Evolutionary conservation across 2,888 invertebrate species (phyloP), one percentile per base, ranked within the genome.

Genomic region (Ochropleura plecta): DNA sequence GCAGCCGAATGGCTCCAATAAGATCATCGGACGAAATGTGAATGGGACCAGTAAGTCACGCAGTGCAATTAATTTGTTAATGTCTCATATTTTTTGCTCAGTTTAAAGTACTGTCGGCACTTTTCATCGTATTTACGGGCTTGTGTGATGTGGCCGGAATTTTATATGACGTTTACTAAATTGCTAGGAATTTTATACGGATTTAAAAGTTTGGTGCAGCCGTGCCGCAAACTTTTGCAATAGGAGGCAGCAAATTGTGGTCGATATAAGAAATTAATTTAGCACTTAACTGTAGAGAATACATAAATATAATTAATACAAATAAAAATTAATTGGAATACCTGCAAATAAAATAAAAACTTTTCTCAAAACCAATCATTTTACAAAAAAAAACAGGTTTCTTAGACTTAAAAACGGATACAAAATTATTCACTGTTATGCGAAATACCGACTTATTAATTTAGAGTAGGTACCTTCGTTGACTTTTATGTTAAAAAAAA

Each of bases 21-120:
- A 97, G 95, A 97, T 97, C 90, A 97, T 97, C 95, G 97, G 97
- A 91, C 96, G 97, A 90, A 97, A 97, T 92, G 96, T 97, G 94
- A 97, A 97, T 95, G 97, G 97, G 88, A 97, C 97, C 93, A 97
- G 97, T 97, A 95, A 97, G 97, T 97, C 94, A 93, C 93, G 78
- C 77, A 79, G 86, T 82, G 83, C 79, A 84, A 85, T 82, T 88
- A 81, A 80, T 90, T 87, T 86, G 81, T 87, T 82, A 86, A 86
- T 74, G 65, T 71, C 77, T 82, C 55, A 51, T 73, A 64, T 74
- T 81, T 83, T 82, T 82, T 77, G 66, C 55, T 57, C 4, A 55
- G 76, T 76, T 75, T 74, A 70, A 77, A 84, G 71, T 73, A 69
- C 59, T 30, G 67, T 40, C 79, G 82, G 67, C 73, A 60, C 65